These are phyloP conservation scores for Trinorchestia longiramus DNA, from an alignment of 1,140 invertebrate species.

Conservation along the genomic window DNA sequence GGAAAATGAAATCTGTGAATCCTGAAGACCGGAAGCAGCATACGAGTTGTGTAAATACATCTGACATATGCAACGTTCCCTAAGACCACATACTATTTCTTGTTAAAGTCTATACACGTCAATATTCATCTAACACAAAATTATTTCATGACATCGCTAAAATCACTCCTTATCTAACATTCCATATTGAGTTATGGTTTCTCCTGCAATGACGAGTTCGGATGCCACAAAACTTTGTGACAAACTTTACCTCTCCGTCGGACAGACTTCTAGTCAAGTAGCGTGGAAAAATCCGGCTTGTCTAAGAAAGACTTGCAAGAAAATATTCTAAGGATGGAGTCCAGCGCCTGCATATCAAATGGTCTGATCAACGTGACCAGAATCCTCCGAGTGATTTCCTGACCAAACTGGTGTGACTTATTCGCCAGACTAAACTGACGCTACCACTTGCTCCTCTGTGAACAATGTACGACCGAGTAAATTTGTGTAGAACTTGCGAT, in stretches of 20 bases:
- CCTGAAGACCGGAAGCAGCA: too few species aligned
- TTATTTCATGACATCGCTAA: too few species aligned
- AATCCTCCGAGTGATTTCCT: not conserved
- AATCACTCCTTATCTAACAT: not conserved
- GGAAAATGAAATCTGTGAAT: too few species aligned
- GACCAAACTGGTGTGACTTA: not conserved
- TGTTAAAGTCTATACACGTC: too few species aligned
- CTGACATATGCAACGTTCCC: too few species aligned
- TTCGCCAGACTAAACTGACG: not conserved
- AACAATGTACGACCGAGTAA: not conserved
- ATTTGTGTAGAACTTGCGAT: too few species aligned
- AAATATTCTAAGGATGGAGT: not conserved
- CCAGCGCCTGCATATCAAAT: not conserved
- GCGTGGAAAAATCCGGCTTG: constrained; percentile 1
- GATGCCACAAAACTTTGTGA: not conserved
- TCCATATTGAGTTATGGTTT: not conserved
- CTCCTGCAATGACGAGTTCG: not conserved
- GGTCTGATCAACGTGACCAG: not conserved
- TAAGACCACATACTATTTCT: too few species aligned
- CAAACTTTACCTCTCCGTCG: not conserved
- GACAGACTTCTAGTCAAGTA: not conserved
- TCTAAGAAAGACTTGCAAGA: constrained; percentile 8
- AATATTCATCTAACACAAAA: too few species aligned
- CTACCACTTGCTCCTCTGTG: not conserved
- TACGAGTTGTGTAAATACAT: too few species aligned